Evolutionary conservation across 2,113 vertebrate genomes (phyloP).

Genomic region (Eubucco bourcierii): DNA sequence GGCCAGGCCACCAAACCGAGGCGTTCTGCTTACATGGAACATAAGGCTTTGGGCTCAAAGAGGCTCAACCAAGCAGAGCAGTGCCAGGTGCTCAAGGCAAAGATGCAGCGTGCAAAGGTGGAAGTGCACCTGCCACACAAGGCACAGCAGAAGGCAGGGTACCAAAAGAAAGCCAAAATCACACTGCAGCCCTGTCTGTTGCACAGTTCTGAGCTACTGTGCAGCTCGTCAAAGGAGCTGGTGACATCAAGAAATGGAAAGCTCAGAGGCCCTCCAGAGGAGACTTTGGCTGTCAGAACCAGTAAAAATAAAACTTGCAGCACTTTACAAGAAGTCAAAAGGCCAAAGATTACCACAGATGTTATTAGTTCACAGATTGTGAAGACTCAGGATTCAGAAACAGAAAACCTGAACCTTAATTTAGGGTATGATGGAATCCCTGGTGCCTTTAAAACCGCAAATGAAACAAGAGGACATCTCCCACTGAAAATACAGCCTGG

Average conservation of each 20-base stretch:
- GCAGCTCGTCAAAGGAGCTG: neutral
- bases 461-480: conserved; percentile 5
- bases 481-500: conserved; percentile 68
- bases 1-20: neutral
- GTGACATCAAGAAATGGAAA: neutral
- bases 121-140: neutral
- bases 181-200: neutral
- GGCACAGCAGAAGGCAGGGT: neutral
- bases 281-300: neutral
- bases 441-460: conserved; percentile 58
- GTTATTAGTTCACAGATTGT: neutral
- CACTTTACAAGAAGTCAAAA: conserved; percentile 38
- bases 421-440: neutral
- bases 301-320: neutral
- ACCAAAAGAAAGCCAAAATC: neutral
- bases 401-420: conserved; percentile 8
- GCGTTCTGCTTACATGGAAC: neutral
- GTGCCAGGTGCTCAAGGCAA: neutral
- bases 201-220: neutral
- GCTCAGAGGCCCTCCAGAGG: neutral
- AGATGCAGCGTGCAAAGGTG: neutral
- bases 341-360: conserved; percentile 48
- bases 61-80: neutral
- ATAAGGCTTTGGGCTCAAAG: neutral
- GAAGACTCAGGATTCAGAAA: conserved; percentile 36